Conservation (phyloP, 2,888 invertebrate genomes). For the Dicyrtomina minuta region DNA sequence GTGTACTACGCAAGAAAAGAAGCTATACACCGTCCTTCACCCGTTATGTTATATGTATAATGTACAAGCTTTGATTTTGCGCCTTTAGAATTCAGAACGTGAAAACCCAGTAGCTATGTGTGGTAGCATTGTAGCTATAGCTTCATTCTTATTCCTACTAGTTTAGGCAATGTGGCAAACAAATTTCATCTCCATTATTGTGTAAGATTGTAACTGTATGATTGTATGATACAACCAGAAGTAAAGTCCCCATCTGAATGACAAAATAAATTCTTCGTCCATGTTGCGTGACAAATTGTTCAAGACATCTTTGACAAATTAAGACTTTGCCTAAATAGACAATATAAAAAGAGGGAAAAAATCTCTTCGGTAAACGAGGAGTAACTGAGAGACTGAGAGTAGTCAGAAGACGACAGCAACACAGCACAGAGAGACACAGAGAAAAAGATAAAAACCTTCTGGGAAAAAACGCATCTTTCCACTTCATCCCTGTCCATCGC, state of each 20-base stretch:
- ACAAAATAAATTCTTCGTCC: conserved; percentile 24
- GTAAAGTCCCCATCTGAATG: neutral
- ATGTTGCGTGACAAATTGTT: conserved; percentile 44
- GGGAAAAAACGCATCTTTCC: conserved; percentile 21
- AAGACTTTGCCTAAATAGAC: conserved; percentile 45
- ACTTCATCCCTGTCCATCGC: too few relatives aligned
- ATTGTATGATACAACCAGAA: neutral
- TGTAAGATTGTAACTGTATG: neutral
- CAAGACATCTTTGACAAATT: conserved; percentile 43
- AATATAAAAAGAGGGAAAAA: conserved; percentile 34
- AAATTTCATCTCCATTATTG: too few relatives aligned
- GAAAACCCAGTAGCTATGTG: too few relatives aligned
- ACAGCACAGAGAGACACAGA: conserved; percentile 12
- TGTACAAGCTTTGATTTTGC: too few relatives aligned
- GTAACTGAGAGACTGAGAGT: conserved; percentile 11
- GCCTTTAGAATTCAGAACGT: too few relatives aligned
- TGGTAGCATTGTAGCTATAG: too few relatives aligned
- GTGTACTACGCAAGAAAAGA: too few relatives aligned
- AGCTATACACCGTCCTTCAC: too few relatives aligned
- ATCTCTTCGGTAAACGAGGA: conserved; percentile 25
- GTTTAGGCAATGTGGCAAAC: too few relatives aligned
- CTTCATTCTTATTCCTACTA: too few relatives aligned
- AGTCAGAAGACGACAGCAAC: too few relatives aligned
- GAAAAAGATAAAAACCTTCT: conserved; percentile 31
- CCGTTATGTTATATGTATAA: too few relatives aligned